phyloP scores from a whole-genome alignment of 1,140 invertebrate species.

The Laupala kohalensis region DNA sequence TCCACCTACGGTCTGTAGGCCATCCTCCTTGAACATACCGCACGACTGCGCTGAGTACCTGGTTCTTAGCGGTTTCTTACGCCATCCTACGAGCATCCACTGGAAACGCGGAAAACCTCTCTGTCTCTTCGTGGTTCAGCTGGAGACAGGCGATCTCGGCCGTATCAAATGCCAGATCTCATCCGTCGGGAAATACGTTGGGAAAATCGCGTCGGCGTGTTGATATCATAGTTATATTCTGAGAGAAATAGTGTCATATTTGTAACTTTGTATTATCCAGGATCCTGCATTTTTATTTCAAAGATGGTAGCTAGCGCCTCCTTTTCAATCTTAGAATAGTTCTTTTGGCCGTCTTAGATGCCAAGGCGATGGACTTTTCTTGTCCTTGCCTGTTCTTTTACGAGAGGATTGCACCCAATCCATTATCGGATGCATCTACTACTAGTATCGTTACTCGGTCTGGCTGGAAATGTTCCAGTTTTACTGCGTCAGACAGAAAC shows the following conservation, averaged over 20 bases:
- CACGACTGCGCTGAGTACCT: no score
- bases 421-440: neutral
- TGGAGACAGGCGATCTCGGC: neutral
- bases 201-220: slow-evolving; percentile 17
- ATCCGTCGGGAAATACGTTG: neutral
- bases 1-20: no score
- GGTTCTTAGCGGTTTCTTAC: no score
- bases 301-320: neutral
- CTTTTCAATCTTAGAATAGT: neutral
- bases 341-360: neutral
- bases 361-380: neutral
- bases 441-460: neutral
- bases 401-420: neutral
- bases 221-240: slow-evolving; percentile 16
- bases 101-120: no score
- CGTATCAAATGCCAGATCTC: neutral
- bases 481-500: neutral
- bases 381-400: neutral
- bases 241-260: slow-evolving; percentile 13
- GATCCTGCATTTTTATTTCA: neutral
- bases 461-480: neutral
- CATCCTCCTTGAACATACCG: no score
- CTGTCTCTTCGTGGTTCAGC: no score
- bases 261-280: neutral
- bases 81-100: no score